Evolutionary conservation across 2,113 vertebrate genomes (phyloP), one percentile per base, ranked within the genome.

Genomic region (Pluvialis apricaria): DNA sequence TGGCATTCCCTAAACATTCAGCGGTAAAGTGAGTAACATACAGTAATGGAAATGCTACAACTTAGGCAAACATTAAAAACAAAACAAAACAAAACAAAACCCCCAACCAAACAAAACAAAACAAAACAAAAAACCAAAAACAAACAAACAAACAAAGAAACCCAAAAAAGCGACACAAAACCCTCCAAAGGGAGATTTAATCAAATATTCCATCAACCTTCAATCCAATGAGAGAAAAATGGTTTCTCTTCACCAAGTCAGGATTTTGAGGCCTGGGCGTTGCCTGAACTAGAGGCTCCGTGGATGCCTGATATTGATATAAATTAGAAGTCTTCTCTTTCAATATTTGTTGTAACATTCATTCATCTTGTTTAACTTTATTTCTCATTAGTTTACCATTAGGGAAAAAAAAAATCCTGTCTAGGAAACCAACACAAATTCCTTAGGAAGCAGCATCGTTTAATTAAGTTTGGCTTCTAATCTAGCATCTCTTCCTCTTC

Each of bases 1-100:
- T 14, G 70, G 2, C 58, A 11, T 95, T 72, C 44, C 52, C 36
- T 78, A 65, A 61, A 44, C 34, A 36, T 38, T 84, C 57, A 15
- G 20, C 1, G 2, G 45, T 36, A 72, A 65, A 92, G 45, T 2
- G 9, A 81, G 17, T 26, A 17, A 66, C 25, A 38, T 28, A 38
- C 34, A 64, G 25, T 9, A 66, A 32, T 58, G 36, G 13, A 68
- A 88, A 80, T 38, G 10, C 20, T 86, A 13, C n/a, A 85, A 18
- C 2, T 54, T 49, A 10, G 16, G 26, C 5, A 58, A 83, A 38
- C 0, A 1, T 69, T 24, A 2, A 52, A 69, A 58, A 55, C 60
- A 28, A 3, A 2, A 2, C 14, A 15, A 42, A 42, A 10, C 12
- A 34, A 72, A 17, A 15, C 5, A 38, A 17, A 21, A 7, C 2